These are phyloP conservation scores for Graphium colonna DNA, from an alignment of 2,888 invertebrate genomes.

Conservation along the genomic window DNA sequence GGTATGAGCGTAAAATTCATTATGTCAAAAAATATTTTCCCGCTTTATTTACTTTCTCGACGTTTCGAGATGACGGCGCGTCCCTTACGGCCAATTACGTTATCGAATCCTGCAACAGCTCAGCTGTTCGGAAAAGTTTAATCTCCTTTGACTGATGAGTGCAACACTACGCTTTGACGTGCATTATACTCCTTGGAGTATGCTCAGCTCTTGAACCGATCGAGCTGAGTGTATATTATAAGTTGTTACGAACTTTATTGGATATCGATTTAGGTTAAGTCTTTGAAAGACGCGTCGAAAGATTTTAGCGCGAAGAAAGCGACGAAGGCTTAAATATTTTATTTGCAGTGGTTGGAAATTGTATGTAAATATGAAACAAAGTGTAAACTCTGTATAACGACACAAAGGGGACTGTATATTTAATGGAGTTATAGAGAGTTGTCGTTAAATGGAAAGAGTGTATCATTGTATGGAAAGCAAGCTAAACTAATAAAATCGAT, in stretches of 20 bases:
- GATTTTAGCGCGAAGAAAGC: too few relatives aligned
- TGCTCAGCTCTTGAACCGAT: too few relatives aligned
- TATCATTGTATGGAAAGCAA: too few relatives aligned
- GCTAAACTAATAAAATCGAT: too few relatives aligned
- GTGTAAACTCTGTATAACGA: too few relatives aligned
- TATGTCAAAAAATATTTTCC: constrained; percentile 9
- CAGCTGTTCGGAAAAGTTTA: constrained; percentile 50
- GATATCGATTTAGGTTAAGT: not conserved
- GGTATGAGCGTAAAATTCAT: not conserved
- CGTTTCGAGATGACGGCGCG: constrained; percentile 31
- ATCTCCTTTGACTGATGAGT: constrained; percentile 60
- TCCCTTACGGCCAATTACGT: constrained; percentile 39
- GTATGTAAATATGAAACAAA: too few relatives aligned
- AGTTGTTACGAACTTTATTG: constrained; percentile 1
- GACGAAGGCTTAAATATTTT: too few relatives aligned
- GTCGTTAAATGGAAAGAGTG: too few relatives aligned
- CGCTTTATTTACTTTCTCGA: not conserved
- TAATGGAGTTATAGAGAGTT: too few relatives aligned
- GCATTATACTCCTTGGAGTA: constrained; percentile 24
- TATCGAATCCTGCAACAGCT: constrained; percentile 43
- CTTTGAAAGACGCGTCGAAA: too few relatives aligned
- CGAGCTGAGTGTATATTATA: not conserved
- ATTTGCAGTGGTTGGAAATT: too few relatives aligned
- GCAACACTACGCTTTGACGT: constrained; percentile 43
- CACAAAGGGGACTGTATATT: too few relatives aligned